phyloP scores from a whole-genome alignment of 2,797 vertebrate species.

The Microcaecilia unicolor region DNA sequence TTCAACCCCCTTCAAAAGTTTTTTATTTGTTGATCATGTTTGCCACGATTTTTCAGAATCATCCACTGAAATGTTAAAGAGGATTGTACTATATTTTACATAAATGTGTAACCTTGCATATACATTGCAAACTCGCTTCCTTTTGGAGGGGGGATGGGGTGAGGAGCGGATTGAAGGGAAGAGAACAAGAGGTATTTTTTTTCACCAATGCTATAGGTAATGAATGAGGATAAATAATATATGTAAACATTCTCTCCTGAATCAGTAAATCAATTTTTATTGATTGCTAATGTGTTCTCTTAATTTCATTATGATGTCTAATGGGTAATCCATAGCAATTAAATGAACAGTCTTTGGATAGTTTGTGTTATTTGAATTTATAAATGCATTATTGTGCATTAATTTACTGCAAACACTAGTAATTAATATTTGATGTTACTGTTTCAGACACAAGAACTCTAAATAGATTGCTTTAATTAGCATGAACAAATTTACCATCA shows the following conservation, averaged over 20 bases:
- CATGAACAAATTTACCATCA: conserved; percentile 7
- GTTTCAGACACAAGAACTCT: conserved; percentile 28
- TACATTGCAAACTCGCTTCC: too few species aligned
- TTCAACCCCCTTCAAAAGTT: too few species aligned
- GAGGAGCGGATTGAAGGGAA: too few species aligned
- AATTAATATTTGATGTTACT: conserved; percentile 38
- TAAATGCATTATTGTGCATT: conserved; percentile 34
- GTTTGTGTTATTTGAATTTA: conserved; percentile 34
- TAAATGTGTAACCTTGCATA: too few species aligned
- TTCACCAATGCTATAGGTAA: conserved; percentile 28
- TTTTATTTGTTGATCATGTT: too few species aligned
- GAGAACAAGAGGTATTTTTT: too few species aligned
- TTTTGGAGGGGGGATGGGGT: too few species aligned
- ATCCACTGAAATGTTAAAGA: too few species aligned
- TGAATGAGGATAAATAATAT: conserved; percentile 20
- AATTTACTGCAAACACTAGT: conserved; percentile 27
- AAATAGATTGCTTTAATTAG: conserved; percentile 30
- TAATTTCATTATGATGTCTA: conserved; percentile 37
- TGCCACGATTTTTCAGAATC: too few species aligned
- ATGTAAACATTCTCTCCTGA: conserved; percentile 15
- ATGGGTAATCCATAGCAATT: conserved; percentile 42
- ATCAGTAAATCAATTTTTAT: conserved; percentile 40
- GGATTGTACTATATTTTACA: too few species aligned
- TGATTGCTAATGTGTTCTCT: conserved; percentile 31
- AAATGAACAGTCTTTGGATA: conserved; percentile 35